These are phyloP conservation scores for Conistra vaccinii DNA, from an alignment of 2,888 invertebrate species.

Conservation along the genomic window DNA sequence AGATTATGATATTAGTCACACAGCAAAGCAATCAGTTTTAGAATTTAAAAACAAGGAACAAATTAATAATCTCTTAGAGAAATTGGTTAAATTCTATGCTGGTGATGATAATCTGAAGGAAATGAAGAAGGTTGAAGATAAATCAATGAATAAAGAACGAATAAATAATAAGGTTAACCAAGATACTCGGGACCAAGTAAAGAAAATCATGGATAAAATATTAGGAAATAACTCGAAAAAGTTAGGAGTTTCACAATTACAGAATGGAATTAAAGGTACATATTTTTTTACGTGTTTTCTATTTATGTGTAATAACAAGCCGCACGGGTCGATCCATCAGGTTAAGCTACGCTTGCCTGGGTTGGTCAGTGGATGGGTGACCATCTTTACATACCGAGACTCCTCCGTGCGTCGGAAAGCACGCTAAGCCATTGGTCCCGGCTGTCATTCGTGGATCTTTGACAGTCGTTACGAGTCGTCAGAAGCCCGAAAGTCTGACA, in stretches of 20 bases:
- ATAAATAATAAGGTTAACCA: constrained; percentile 44
- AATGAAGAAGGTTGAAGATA: constrained; percentile 52
- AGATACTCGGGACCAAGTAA: constrained; percentile 79
- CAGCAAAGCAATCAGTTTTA: constrained; percentile 85
- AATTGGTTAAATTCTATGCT: constrained; percentile 78
- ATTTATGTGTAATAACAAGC: background rate
- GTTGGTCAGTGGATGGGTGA: too few species aligned
- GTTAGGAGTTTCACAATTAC: constrained; percentile 76
- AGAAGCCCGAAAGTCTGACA: too few species aligned
- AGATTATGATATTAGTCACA: constrained; percentile 89
- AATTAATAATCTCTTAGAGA: constrained; percentile 79
- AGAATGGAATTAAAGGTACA: constrained; percentile 85
- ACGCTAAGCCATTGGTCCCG: too few species aligned
- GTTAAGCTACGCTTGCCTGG: too few species aligned
- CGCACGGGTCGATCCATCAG: too few species aligned
- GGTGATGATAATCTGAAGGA: constrained; percentile 74
- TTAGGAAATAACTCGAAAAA: constrained; percentile 80
- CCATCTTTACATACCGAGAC: too few species aligned
- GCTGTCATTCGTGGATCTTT: too few species aligned
- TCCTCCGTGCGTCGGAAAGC: too few species aligned
- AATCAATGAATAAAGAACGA: constrained; percentile 17
- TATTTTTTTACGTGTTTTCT: background rate
- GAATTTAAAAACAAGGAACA: constrained; percentile 90
- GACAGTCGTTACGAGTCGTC: too few species aligned
- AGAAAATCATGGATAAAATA: constrained; percentile 83